Conservation (phyloP, 2,888 invertebrate genomes). For the Andrena fulva region DNA sequence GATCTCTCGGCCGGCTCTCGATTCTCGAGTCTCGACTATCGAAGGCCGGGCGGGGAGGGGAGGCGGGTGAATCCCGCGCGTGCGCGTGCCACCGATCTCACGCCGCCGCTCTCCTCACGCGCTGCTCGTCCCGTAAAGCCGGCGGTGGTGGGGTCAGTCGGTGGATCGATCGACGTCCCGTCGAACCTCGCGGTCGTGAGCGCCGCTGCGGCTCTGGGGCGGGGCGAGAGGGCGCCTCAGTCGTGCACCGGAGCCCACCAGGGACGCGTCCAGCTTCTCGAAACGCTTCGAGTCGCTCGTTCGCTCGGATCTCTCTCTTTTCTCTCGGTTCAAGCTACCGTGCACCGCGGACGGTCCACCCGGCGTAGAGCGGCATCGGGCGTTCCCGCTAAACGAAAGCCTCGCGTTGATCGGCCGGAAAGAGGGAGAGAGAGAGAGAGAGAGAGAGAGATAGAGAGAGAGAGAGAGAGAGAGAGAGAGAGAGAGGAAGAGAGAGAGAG, state of each 20-base stretch:
- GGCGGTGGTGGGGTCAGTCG: constrained; percentile 58
- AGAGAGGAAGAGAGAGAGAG: constrained; percentile 4
- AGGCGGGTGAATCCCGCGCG: constrained; percentile 18
- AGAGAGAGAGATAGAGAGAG: constrained; percentile 10
- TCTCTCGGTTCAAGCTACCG: constrained; percentile 28
- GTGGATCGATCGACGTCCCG: constrained; percentile 73
- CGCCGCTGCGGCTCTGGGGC: constrained; percentile 80
- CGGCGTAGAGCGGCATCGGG: constrained; percentile 21
- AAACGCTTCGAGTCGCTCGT: constrained; percentile 56
- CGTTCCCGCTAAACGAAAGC: background rate
- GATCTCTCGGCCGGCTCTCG: constrained; percentile 17
- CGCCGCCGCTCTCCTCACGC: constrained; percentile 4
- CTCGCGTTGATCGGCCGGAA: constrained; percentile 2
- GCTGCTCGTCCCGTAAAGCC: background rate
- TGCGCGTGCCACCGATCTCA: constrained; percentile 22
- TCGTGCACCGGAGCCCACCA: constrained; percentile 85
- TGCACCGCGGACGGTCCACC: constrained; percentile 16
- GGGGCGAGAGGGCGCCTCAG: constrained; percentile 88
- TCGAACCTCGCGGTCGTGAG: constrained; percentile 55
- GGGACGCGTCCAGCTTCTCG: constrained; percentile 85
- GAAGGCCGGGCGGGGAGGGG: background rate
- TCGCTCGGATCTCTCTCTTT: constrained; percentile 56
- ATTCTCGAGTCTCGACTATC: constrained; percentile 34
- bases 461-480: constrained; percentile 11
- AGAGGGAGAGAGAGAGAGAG: constrained; percentile 14